Conservation (phyloP, 2,113 vertebrate genomes). For the Proteles cristata region DNA sequence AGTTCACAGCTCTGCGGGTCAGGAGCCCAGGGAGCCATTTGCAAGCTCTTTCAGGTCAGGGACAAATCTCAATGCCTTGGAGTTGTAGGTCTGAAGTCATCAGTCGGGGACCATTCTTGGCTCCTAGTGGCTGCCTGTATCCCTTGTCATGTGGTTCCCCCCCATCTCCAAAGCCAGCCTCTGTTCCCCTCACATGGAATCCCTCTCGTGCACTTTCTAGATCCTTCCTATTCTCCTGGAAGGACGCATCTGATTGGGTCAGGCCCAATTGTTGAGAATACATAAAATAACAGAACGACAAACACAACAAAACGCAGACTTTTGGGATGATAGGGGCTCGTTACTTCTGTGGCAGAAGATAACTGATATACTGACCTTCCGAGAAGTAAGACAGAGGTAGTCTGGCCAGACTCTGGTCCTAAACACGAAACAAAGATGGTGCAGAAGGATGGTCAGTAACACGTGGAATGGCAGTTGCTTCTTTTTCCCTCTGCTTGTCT, state of each 20-base stretch:
- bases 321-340: neutral
- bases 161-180: neutral
- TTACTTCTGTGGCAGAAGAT: neutral
- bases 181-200: neutral
- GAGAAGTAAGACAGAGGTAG: neutral
- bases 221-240: no score
- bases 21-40: no score
- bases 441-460: accelerated
- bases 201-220: neutral
- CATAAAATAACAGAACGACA: neutral
- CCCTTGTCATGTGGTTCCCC: neutral
- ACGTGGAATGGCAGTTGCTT: accelerated
- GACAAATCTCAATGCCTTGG: neutral
- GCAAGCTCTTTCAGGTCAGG: neutral
- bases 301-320: neutral
- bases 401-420: neutral
- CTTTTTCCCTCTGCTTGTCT: neutral
- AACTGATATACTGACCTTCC: neutral
- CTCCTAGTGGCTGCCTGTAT: no score
- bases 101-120: accelerated
- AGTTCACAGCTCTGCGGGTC: neutral
- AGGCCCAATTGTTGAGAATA: neutral
- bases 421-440: accelerated
- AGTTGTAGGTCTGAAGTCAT: neutral
- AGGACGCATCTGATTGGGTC: neutral